phyloP scores from a whole-genome alignment of 2,113 vertebrate genomes.

The Triplophysa rosa region DNA sequence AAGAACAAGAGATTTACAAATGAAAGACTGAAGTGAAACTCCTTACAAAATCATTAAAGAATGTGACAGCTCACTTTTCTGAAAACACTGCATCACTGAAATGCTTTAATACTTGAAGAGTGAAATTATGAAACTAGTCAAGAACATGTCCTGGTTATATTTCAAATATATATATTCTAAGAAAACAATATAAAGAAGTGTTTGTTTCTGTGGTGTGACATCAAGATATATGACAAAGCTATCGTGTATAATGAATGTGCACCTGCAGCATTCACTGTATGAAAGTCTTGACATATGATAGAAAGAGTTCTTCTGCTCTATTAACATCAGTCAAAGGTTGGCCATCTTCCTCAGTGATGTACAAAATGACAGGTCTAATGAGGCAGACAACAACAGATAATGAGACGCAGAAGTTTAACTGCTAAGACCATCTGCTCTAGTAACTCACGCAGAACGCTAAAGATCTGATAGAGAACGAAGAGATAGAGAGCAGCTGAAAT shows the following conservation, averaged over 20 bases:
- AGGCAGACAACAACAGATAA: constrained; percentile 4
- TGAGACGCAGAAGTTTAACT: neutral
- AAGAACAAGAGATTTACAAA: neutral
- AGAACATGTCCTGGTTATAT: too few species aligned
- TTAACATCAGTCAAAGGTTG: constrained; percentile 16
- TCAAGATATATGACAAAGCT: too few species aligned
- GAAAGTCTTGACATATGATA: constrained; percentile 23
- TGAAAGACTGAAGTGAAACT: neutral
- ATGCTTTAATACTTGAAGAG: too few species aligned
- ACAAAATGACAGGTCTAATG: neutral
- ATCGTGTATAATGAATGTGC: too few species aligned
- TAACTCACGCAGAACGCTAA: neutral
- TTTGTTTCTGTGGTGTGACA: too few species aligned
- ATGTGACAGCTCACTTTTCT: neutral
- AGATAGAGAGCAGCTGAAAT: neutral
- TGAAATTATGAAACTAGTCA: too few species aligned
- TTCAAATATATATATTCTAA: too few species aligned
- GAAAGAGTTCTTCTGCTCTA: constrained; percentile 27
- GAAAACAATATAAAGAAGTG: too few species aligned
- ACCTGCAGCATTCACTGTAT: neutral
- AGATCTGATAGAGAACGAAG: too few species aligned
- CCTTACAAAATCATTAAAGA: too few species aligned
- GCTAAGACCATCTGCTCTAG: constrained; percentile 17
- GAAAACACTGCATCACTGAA: neutral
- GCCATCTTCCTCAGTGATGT: neutral